Base-by-base conservation (phyloP, 2,888 invertebrate species). In the Conus canariensis region DNA sequence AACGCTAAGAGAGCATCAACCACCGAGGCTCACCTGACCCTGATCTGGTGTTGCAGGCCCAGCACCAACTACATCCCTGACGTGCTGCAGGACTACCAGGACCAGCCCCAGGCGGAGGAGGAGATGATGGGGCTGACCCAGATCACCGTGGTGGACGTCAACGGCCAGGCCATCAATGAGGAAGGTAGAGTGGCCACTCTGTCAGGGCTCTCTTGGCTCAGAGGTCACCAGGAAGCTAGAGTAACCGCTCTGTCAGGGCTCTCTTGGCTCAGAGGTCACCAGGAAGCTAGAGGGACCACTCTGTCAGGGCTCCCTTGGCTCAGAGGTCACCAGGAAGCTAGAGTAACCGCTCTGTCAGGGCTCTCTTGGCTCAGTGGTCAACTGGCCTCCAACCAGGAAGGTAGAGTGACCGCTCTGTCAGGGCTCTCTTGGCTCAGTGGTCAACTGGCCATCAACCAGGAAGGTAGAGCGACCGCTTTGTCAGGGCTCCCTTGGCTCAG, bases 11-110 rank as follows among this genome's bases (percentile, higher is more conserved):
- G 19, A 70, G 22, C 5, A 70, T 64, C 10, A 64, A 64, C 64
- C 64, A 64, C 64, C 2, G 12, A 6, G 12, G 16, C 10, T 64
- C 64, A 64, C 22, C 14, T 67, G 74, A 4, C n/a, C n/a, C 22
- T 70, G 70, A 19, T 8, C 19, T 16, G 8, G 22, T 8, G 70
- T 22, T 56, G 10, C 82, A 83, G 93, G 82, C 95, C 95, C 0
- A 93, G 92, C 77, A 93, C 94, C 77, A 92, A 94, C 92, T 95
- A 94, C 88, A 95, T 95, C 86, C 95, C 95, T 0, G 95, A 95
- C 88, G 94, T 95, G 59, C 93, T 95, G 90, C 94, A 94, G 90
- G 95, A 95, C 88, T 93, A 94, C 30, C 82, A 83, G 58, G 82
- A 83, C 22, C 94, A 94, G 64, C 93, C 92, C 1, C 92, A 94